These are phyloP conservation scores for Pseudomugil gertrudae DNA, from an alignment of 2,797 vertebrate genomes.

Conservation along the genomic window DNA sequence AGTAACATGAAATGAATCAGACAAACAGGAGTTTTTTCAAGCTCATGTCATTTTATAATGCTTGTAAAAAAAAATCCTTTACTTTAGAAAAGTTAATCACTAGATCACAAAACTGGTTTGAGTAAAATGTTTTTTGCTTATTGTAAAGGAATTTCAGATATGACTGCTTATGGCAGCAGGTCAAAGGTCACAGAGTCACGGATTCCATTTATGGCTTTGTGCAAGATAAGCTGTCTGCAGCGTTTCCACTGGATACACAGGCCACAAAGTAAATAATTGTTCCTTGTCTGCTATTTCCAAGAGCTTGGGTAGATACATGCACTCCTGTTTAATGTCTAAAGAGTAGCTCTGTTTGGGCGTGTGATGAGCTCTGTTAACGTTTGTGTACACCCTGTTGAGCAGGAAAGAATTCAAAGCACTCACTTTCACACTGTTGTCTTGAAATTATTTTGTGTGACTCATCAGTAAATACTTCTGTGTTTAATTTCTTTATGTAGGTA, in stretches of 20 bases:
- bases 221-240: background rate
- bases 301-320: background rate
- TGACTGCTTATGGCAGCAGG: background rate
- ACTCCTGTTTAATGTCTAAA: slow-evolving; percentile 1
- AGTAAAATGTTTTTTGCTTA: background rate
- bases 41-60: background rate
- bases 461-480: background rate
- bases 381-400: background rate
- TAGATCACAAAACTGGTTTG: background rate
- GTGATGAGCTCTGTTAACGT: background rate
- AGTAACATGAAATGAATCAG: background rate
- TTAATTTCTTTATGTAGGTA: too few species aligned
- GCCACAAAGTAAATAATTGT: slow-evolving; percentile 13
- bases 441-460: background rate
- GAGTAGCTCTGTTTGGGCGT: background rate
- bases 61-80: background rate
- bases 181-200: slow-evolving; percentile 5
- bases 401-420: background rate
- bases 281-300: background rate
- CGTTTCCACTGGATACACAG: background rate
- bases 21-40: background rate
- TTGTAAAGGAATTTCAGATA: background rate
- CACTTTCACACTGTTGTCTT: background rate
- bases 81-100: background rate
- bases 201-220: slow-evolving; percentile 7